Evolutionary conservation across 2,797 vertebrate species (phyloP).

Genomic region (Euthynnus affinis): DNA sequence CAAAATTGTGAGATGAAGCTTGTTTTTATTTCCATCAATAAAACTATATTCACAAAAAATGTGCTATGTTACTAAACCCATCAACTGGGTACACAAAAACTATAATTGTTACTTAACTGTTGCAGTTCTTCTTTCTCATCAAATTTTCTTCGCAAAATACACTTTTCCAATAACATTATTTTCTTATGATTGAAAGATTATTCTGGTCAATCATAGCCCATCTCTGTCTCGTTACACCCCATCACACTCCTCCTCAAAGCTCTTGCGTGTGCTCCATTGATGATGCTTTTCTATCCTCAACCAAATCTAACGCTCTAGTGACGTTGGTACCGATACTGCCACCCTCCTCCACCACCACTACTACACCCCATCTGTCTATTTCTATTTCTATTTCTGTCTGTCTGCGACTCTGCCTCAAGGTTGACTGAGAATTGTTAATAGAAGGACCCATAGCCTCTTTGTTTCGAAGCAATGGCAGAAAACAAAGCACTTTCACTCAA

Average conservation of each 20-base stretch:
- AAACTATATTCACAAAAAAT: slow-evolving; percentile 46
- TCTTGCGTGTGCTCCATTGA: slow-evolving; percentile 51
- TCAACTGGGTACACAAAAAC: neutral
- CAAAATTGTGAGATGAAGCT: slow-evolving; percentile 23
- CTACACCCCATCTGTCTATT: slow-evolving; percentile 50
- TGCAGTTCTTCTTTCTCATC: neutral
- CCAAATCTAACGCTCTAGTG: slow-evolving; percentile 77
- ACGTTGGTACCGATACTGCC: slow-evolving; percentile 43
- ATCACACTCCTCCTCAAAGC: slow-evolving; percentile 42
- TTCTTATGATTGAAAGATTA: slow-evolving; percentile 47
- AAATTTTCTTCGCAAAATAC: neutral
- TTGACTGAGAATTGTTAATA: slow-evolving; percentile 76
- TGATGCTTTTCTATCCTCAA: slow-evolving; percentile 65
- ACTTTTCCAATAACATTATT: slow-evolving; percentile 34
- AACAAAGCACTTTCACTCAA: slow-evolving; percentile 80
- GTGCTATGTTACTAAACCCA: neutral
- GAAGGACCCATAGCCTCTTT: slow-evolving; percentile 67
- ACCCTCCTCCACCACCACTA: slow-evolving; percentile 34
- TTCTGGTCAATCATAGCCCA: slow-evolving; percentile 26
- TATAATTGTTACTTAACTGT: neutral
- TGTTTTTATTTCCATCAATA: slow-evolving; percentile 59
- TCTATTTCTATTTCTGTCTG: slow-evolving; percentile 61
- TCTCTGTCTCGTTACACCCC: slow-evolving; percentile 33
- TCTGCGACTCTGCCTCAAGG: slow-evolving; percentile 68
- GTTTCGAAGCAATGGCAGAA: slow-evolving; percentile 73